phyloP scores from a whole-genome alignment of 2,113 vertebrate genomes.

The Planiliza haematocheilus region DNA sequence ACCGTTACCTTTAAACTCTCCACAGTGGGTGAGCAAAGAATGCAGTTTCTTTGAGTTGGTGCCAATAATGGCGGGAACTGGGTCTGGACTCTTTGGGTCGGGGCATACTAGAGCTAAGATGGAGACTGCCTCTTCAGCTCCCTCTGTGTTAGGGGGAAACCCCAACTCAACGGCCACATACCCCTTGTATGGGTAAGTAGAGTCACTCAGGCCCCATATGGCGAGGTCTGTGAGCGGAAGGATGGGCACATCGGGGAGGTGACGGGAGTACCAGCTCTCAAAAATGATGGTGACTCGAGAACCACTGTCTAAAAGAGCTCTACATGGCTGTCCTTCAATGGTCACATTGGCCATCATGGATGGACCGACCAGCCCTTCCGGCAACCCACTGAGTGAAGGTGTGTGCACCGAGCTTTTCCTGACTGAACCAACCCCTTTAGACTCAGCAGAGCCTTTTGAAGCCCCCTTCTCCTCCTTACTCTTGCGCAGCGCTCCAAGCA shows the following conservation, averaged over 20 bases:
- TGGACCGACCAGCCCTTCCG: slow-evolving; percentile 19
- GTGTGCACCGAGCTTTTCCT: background rate
- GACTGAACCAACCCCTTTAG: background rate
- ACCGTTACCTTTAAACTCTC: no score
- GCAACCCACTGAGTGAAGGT: no score
- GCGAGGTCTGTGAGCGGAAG: background rate
- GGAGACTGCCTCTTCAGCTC: background rate
- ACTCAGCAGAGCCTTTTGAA: no score
- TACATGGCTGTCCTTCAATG: background rate
- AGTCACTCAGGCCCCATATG: background rate
- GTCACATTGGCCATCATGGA: background rate
- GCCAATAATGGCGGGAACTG: no score
- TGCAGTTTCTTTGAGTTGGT: no score
- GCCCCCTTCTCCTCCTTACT: background rate
- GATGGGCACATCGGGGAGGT: background rate
- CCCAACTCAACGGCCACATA: slow-evolving; percentile 6
- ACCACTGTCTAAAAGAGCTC: background rate
- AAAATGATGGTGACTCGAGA: background rate
- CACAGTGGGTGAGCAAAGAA: no score
- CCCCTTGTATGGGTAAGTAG: slow-evolving; percentile 11
- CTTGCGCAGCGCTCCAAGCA: background rate
- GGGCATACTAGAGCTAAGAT: background rate
- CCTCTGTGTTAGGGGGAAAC: background rate
- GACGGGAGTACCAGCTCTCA: background rate
- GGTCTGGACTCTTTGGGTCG: no score